phyloP scores from a whole-genome alignment of 1,140 invertebrate genomes.

The Orchesella cincta region DNA sequence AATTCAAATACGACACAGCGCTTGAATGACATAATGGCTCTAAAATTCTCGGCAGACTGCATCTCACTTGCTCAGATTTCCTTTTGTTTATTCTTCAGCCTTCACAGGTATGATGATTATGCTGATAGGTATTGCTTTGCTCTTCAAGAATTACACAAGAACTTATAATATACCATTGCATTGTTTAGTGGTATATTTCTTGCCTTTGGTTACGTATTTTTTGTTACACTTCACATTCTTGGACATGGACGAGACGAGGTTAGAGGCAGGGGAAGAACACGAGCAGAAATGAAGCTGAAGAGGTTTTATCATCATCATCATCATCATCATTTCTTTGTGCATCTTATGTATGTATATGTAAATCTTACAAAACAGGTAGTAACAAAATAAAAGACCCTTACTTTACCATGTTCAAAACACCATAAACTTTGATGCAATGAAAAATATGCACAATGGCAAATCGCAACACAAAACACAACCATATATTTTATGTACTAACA shows the following conservation, averaged over 20 bases:
- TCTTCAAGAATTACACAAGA: too few relatives aligned
- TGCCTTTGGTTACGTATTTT: too few relatives aligned
- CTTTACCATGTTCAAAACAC: not conserved
- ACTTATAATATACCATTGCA: too few relatives aligned
- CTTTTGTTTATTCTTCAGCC: too few relatives aligned
- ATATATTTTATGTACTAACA: not conserved
- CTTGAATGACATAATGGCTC: too few relatives aligned
- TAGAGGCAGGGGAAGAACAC: too few relatives aligned
- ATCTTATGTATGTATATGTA: not conserved
- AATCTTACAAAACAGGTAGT: conserved; percentile 16
- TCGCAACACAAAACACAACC: not conserved
- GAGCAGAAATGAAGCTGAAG: not conserved
- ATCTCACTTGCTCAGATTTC: too few relatives aligned
- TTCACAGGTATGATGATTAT: too few relatives aligned
- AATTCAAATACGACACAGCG: too few relatives aligned
- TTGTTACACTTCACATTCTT: not conserved
- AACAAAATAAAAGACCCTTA: not conserved
- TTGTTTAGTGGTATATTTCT: too few relatives aligned
- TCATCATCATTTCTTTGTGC: not conserved
- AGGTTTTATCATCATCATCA: conserved; percentile 6
- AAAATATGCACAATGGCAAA: not conserved
- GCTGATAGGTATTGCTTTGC: too few relatives aligned
- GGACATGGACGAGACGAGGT: not conserved
- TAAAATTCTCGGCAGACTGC: too few relatives aligned
- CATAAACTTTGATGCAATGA: not conserved